Percentiles rank a stretch among this genome's conserved stretches.
Evolutionary conservation across 2,797 vertebrate genomes (phyloP).

Genomic region (Sylvia borin): DNA sequence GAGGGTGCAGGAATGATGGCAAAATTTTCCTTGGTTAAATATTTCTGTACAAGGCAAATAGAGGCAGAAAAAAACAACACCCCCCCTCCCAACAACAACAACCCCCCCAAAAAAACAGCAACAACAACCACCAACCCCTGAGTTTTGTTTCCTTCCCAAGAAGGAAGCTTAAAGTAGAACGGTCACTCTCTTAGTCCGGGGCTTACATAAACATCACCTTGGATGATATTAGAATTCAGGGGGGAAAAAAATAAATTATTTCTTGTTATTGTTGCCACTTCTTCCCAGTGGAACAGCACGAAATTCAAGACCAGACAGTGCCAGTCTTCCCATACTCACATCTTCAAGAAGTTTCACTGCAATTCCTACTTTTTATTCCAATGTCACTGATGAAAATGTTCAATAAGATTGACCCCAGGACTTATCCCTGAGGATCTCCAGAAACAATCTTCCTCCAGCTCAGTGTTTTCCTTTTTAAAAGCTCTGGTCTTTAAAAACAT

Average conservation of each 20-base stretch:
- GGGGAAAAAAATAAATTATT: not conserved
- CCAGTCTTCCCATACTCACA: not conserved
- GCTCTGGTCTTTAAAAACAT: not conserved
- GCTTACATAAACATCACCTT: not conserved
- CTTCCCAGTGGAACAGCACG: not conserved
- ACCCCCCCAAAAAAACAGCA: too few relatives aligned
- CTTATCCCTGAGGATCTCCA: not conserved
- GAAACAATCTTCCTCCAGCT: not conserved
- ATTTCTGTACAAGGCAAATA: not conserved
- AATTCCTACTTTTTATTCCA: not conserved
- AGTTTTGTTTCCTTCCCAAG: not conserved
- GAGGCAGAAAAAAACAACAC: not conserved
- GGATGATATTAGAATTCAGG: not conserved
- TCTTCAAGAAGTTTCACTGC: not conserved
- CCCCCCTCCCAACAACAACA: too few relatives aligned
- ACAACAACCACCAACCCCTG: rapidly evolving
- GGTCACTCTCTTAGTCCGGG: not conserved
- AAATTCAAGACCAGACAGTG: not conserved
- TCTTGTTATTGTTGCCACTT: not conserved
- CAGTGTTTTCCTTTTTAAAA: not conserved
- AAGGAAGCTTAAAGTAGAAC: not conserved
- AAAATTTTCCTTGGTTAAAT: not conserved
- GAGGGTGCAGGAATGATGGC: not conserved
- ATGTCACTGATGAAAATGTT: not conserved
- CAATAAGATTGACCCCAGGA: not conserved